These are phyloP conservation scores for Chaetorhynchus papuensis DNA, from an alignment of 2,113 vertebrate species.

Conservation along the genomic window DNA sequence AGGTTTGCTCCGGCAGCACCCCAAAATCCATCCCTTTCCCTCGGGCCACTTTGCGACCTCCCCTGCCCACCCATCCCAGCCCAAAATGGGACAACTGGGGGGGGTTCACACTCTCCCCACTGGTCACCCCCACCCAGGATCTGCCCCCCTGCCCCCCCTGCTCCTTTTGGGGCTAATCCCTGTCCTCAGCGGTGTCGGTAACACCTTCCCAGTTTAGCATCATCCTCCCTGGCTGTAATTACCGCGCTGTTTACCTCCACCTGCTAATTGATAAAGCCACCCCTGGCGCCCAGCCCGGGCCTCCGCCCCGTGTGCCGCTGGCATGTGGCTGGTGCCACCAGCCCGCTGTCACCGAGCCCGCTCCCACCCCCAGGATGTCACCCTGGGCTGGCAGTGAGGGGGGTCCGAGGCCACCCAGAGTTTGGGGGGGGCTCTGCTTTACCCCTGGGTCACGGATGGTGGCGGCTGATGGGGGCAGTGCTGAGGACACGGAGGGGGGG, in stretches of 20 bases:
- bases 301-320: background rate
- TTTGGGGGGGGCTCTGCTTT: background rate
- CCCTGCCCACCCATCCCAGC: rapidly evolving
- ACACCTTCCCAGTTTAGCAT: constrained; percentile 63
- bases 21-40: rapidly evolving
- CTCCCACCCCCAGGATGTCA: rapidly evolving
- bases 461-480: background rate
- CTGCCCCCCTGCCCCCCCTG: background rate
- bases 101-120: too few species aligned
- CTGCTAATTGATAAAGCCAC: constrained; percentile 62
- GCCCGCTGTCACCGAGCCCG: rapidly evolving
- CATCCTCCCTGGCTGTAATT: constrained; percentile 55
- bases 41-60: rapidly evolving
- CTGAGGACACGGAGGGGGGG: background rate
- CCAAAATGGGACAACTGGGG: rapidly evolving
- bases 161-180: constrained; percentile 24
- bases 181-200: constrained; percentile 36
- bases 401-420: background rate
- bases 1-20: background rate
- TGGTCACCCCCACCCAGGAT: background rate
- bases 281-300: background rate
- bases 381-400: background rate
- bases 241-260: constrained; percentile 49
- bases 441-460: rapidly evolving
- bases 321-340: background rate